These are phyloP conservation scores for Beris chalybata DNA, from an alignment of 2,888 invertebrate genomes.

Conservation along the genomic window DNA sequence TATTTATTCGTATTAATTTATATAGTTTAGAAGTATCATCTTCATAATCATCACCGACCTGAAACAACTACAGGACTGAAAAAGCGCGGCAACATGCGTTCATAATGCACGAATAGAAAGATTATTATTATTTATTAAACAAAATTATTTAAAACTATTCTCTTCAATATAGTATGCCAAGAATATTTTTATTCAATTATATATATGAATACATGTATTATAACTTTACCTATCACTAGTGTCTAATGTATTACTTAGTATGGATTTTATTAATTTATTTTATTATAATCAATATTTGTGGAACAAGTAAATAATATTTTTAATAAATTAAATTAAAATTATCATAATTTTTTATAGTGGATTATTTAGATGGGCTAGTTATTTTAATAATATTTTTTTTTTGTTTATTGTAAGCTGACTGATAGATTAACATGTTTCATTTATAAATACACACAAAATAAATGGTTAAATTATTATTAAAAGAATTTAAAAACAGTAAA, in stretches of 20 bases:
- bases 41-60: no score
- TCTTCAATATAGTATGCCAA: no score
- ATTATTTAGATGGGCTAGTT: not conserved
- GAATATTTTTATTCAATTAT: not conserved
- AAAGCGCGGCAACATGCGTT: no score
- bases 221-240: not conserved
- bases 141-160: no score
- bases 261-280: conserved; percentile 5
- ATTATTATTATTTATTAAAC: no score
- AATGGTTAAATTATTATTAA: no score
- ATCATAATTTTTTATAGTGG: not conserved
- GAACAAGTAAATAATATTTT: not conserved
- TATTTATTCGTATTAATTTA: no score
- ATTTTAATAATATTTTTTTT: not conserved
- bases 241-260: not conserved
- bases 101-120: no score
- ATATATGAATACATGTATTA: not conserved
- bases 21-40: no score
- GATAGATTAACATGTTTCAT: conserved; percentile 7
- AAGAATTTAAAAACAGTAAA: no score
- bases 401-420: not conserved
- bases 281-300: not conserved
- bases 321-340: not conserved
- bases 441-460: no score
- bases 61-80: no score